phyloP scores from a whole-genome alignment of 2,113 vertebrate species.

The Stigmatopora nigra region DNA sequence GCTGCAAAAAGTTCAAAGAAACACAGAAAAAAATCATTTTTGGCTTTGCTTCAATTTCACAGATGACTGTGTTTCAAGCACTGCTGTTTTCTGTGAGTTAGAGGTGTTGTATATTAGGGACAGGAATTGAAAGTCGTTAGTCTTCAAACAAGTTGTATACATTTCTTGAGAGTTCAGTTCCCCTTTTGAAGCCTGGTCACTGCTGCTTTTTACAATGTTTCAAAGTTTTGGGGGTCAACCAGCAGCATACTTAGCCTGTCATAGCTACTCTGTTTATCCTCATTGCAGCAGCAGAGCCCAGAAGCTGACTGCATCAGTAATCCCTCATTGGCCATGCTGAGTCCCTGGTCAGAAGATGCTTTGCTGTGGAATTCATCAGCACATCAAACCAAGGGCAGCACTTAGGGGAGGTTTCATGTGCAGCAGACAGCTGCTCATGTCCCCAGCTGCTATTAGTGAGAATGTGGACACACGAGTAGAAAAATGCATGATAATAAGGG shows the following conservation, averaged over 20 bases:
- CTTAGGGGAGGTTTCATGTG: conserved; percentile 40
- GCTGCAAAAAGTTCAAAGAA: neutral
- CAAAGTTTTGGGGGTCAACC: conserved; percentile 22
- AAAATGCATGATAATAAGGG: neutral
- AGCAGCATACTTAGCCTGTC: conserved; percentile 16
- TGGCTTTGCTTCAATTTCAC: neutral
- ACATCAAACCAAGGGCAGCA: conserved; percentile 43
- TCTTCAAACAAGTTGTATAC: neutral
- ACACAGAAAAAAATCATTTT: neutral
- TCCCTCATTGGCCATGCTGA: conserved; percentile 33
- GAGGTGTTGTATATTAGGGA: neutral
- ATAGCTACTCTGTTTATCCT: conserved; percentile 17
- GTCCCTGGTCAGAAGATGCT: conserved; percentile 31
- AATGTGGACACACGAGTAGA: conserved; percentile 12
- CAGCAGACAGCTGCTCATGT: conserved; percentile 41
- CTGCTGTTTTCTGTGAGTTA: neutral
- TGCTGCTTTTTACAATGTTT: neutral
- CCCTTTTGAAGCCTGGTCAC: neutral
- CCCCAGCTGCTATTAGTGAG: conserved; percentile 28
- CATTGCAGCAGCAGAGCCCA: conserved; percentile 18
- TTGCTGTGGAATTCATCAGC: conserved; percentile 51
- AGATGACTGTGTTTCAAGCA: no score
- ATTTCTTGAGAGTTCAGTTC: neutral
- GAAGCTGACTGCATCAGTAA: conserved; percentile 39
- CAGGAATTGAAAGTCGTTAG: neutral